Percentiles rank a stretch among this genome's conserved stretches.
These are phyloP conservation scores for Balaenoptera acutorostrata DNA, from an alignment of 2,113 vertebrate genomes.

Conservation along the genomic window DNA sequence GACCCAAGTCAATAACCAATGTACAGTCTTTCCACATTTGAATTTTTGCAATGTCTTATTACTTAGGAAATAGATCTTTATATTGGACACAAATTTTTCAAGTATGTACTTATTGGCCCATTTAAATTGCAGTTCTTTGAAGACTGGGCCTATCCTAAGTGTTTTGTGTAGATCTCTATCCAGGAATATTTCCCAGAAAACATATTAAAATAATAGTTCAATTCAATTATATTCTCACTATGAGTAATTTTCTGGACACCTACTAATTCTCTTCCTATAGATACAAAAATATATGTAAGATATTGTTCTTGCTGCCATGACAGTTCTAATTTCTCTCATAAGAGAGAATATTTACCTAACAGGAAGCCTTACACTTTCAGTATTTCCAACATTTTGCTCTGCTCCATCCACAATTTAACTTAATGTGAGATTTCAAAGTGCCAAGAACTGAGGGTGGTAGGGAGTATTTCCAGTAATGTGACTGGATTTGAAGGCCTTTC, in stretches of 20 bases:
- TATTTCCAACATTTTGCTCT: background rate
- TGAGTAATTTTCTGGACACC: background rate
- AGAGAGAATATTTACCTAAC: background rate
- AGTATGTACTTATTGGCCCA: background rate
- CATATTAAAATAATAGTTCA: background rate
- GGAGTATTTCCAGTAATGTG: conserved; percentile 44
- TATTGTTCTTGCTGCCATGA: background rate
- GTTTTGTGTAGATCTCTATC: background rate
- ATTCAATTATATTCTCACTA: background rate
- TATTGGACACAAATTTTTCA: background rate
- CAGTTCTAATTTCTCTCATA: background rate
- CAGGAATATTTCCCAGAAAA: background rate
- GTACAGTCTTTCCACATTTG: background rate
- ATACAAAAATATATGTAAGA: background rate
- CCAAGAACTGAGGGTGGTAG: background rate
- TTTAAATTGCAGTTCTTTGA: background rate
- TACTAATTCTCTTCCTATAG: background rate
- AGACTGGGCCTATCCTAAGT: background rate
- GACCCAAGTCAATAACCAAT: background rate
- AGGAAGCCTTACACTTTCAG: background rate
- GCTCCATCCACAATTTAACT: background rate
- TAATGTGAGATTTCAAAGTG: background rate
- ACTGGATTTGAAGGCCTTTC: conserved; percentile 37
- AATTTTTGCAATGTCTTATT: background rate
- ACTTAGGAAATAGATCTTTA: background rate